These are phyloP conservation scores for Balaenoptera acutorostrata DNA, from an alignment of 2,113 vertebrate genomes.

Conservation along the genomic window DNA sequence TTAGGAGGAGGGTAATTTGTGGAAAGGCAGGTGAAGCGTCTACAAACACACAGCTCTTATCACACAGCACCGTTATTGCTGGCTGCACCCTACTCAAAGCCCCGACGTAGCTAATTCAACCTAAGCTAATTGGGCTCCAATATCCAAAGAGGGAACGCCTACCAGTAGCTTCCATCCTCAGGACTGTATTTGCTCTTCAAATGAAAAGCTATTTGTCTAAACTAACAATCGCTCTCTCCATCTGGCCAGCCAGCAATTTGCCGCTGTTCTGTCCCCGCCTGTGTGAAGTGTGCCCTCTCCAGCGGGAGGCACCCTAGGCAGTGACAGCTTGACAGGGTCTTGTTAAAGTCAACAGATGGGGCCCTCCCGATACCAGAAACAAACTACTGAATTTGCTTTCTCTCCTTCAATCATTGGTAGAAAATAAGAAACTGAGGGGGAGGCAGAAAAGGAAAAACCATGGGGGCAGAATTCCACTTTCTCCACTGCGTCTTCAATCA, in stretches of 20 bases:
- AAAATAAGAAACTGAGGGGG: conserved; percentile 8
- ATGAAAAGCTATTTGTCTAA: background rate
- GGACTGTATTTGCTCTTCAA: background rate
- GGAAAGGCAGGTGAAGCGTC: too few relatives aligned
- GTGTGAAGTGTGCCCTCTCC: background rate
- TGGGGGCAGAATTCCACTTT: background rate
- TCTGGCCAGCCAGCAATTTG: background rate
- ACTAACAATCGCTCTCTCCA: background rate
- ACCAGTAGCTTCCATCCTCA: background rate
- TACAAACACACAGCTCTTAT: background rate
- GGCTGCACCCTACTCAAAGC: background rate
- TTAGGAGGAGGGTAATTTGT: background rate
- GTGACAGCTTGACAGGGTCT: background rate
- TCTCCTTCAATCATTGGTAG: background rate
- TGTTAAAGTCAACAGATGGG: background rate
- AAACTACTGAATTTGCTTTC: background rate
- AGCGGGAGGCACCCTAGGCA: background rate
- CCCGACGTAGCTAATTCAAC: fast-evolving
- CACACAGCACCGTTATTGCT: fast-evolving
- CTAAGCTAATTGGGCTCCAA: background rate
- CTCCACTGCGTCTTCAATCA: background rate
- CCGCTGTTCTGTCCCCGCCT: fast-evolving
- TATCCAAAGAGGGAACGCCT: background rate
- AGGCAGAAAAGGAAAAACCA: background rate
- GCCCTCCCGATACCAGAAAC: background rate